Evolutionary conservation across 2,113 vertebrate genomes (phyloP).

Genomic region (Tiliqua scincoides): DNA sequence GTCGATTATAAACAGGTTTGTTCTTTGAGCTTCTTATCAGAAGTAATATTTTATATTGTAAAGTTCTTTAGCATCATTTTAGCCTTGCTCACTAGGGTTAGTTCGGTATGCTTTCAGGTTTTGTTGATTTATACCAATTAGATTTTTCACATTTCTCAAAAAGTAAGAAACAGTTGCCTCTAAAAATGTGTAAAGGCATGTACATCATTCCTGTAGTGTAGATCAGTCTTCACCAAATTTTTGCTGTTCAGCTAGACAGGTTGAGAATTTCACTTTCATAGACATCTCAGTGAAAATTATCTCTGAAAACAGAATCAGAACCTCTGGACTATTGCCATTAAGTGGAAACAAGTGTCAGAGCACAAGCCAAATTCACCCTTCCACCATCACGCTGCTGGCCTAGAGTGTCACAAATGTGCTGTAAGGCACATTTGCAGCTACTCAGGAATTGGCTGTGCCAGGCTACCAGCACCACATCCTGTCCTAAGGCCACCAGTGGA

Average conservation of each 20-base stretch:
- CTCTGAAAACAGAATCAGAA: not conserved
- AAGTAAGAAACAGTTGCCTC: not conserved
- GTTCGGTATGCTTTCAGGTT: not conserved
- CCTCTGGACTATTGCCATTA: not conserved
- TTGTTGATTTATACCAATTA: not conserved
- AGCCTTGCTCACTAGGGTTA: not conserved
- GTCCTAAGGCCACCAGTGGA: too few species aligned
- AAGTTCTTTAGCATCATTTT: slow-evolving; percentile 24
- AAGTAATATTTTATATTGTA: slow-evolving; percentile 44
- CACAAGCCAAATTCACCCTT: too few species aligned
- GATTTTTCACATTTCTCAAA: not conserved
- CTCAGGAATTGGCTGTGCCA: too few species aligned
- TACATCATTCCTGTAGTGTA: not conserved
- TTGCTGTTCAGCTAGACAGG: not conserved
- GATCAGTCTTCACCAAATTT: not conserved
- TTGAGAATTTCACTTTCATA: slow-evolving; percentile 1
- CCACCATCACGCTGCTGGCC: too few species aligned
- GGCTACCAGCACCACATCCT: too few species aligned
- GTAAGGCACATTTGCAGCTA: too few species aligned
- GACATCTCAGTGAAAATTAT: not conserved
- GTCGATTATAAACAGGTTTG: slow-evolving; percentile 10
- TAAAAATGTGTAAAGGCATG: not conserved
- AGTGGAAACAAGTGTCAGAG: not conserved
- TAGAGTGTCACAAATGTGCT: too few species aligned
- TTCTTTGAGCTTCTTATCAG: slow-evolving; percentile 26